Conservation (phyloP, 37 sponge, comb jelly and placozoan species). For the Diacarnus erythraeanus region DNA sequence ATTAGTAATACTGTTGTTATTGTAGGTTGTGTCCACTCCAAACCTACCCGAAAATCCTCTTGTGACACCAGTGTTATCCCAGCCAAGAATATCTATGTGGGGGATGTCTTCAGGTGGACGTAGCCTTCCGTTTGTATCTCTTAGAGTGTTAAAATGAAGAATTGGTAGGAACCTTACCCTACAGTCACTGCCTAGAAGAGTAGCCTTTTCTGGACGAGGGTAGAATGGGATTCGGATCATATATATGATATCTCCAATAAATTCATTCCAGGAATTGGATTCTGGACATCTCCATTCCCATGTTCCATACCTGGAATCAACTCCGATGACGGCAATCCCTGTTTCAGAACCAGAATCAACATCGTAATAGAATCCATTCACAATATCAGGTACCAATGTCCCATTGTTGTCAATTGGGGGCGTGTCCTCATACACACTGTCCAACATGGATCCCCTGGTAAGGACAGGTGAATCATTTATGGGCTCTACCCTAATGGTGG, state of each 20-base stretch:
- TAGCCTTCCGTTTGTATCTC: conserved; percentile 56
- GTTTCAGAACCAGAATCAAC: conserved; percentile 57
- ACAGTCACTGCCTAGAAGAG: conserved; percentile 72
- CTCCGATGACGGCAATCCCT: conserved; percentile 84
- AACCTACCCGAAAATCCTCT: conserved; percentile 63
- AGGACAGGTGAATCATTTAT: conserved; percentile 88
- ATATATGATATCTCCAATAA: conserved; percentile 82
- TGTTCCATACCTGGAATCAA: conserved; percentile 73
- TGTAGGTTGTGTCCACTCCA: conserved; percentile 82
- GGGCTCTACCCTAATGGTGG: conserved; percentile 67
- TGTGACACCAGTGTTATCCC: conserved; percentile 84
- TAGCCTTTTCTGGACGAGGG: conserved; percentile 78
- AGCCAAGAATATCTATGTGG: conserved; percentile 62
- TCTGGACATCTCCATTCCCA: conserved; percentile 85
- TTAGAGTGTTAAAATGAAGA: conserved; percentile 75
- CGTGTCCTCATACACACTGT: conserved; percentile 59
- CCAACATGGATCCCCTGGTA: conserved; percentile 19
- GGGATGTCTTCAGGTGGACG: conserved; percentile 66
- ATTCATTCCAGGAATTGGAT: conserved; percentile 43
- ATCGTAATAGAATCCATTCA: conserved; percentile 56
- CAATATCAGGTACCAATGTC: conserved; percentile 71
- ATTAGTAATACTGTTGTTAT: conserved; percentile 74
- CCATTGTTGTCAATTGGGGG: conserved; percentile 70
- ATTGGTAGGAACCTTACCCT: conserved; percentile 75
- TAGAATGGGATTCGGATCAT: conserved; percentile 61